phyloP scores from a whole-genome alignment of 2,113 vertebrate species.

The Heloderma charlesbogerti region DNA sequence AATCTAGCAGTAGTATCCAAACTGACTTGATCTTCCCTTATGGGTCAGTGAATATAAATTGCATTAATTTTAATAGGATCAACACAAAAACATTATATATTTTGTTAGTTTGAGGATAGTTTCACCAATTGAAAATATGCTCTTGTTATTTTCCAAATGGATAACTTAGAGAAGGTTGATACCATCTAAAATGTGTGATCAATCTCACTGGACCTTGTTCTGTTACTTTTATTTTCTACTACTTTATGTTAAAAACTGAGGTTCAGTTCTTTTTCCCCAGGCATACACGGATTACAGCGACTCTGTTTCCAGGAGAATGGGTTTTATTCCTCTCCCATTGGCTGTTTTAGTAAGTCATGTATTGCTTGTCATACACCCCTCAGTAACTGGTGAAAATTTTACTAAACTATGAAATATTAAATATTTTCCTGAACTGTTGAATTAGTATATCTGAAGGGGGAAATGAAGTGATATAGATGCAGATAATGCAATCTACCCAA shows the following conservation, averaged over 20 bases:
- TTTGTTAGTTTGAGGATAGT: conserved; percentile 5
- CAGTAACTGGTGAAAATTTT: neutral
- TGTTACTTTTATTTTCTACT: neutral
- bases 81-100: conserved; percentile 31
- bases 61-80: conserved; percentile 34
- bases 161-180: conserved; percentile 22
- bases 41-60: conserved; percentile 45
- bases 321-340: conserved; percentile 97
- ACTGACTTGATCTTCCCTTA: conserved; percentile 54
- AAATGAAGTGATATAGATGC: neutral
- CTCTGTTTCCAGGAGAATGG: conserved; percentile 96
- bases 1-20: conserved; percentile 12
- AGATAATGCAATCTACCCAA: neutral
- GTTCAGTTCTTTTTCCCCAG: conserved; percentile 68
- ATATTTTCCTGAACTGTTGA: neutral
- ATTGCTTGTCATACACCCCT: neutral
- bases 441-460: neutral
- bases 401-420: conserved; percentile 2
- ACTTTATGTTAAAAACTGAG: neutral
- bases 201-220: conserved; percentile 40
- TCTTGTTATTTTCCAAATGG: conserved; percentile 10
- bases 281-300: conserved; percentile 98
- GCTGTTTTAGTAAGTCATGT: conserved; percentile 91
- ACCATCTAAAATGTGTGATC: conserved; percentile 31
- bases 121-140: neutral